Percentiles rank a stretch among this genome's conserved stretches.
These are phyloP conservation scores for Asarcornis scutulata DNA, from an alignment of 2,113 vertebrate genomes.

Conservation along the genomic window DNA sequence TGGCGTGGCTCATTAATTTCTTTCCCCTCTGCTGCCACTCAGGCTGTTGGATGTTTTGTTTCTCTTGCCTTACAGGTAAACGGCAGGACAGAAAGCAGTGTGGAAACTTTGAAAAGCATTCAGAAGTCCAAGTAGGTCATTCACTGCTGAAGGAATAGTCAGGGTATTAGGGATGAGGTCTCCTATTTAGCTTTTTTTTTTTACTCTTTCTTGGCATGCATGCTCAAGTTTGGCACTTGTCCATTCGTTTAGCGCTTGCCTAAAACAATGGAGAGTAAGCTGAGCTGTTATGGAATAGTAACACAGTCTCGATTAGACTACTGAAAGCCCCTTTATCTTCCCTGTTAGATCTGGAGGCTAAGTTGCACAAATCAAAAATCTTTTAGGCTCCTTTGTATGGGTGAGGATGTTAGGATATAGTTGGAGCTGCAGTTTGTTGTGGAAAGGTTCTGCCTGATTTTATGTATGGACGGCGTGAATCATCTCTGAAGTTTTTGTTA, in stretches of 20 bases:
- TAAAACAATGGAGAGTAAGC: constrained; percentile 25
- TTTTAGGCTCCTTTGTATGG: neutral
- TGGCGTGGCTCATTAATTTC: neutral
- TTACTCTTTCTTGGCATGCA: neutral
- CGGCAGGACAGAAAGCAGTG: neutral
- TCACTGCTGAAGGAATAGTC: neutral
- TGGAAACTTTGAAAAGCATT: constrained; percentile 19
- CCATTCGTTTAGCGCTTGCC: neutral
- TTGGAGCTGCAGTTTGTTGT: neutral
- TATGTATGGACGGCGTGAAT: neutral
- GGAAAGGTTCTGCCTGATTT: neutral
- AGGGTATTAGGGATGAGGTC: constrained; percentile 16
- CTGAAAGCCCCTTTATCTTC: constrained; percentile 3
- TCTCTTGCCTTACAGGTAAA: constrained; percentile 19
- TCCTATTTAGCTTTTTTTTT: constrained; percentile 11
- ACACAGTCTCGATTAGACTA: constrained; percentile 19
- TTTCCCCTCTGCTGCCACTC: neutral
- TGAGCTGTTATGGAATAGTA: constrained; percentile 36
- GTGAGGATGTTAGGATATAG: neutral
- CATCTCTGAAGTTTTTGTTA: neutral
- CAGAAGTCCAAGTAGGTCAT: constrained; percentile 43
- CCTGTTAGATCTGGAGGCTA: neutral
- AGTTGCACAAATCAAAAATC: neutral
- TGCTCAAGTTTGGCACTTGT: constrained; percentile 1
- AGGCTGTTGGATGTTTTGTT: neutral